Conservation (phyloP, 2,888 invertebrate species). For the Sarcophaga subvicina region DNA sequence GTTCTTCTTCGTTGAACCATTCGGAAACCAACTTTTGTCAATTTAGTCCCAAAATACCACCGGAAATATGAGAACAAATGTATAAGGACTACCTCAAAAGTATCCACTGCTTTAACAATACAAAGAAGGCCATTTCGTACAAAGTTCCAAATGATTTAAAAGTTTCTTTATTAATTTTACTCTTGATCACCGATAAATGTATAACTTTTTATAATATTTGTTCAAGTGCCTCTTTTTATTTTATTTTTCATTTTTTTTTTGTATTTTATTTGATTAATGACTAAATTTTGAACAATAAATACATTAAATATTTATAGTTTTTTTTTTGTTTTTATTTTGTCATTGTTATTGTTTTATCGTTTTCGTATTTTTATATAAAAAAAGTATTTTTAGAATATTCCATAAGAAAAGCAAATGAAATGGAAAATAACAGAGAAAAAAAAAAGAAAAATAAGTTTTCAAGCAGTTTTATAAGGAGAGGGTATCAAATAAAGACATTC, state of each 20-base stretch:
- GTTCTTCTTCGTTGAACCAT: too few species aligned
- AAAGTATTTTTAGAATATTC: neutral
- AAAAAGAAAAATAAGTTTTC: neutral
- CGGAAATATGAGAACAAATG: too few species aligned
- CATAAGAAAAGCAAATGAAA: neutral
- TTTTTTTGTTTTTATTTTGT: neutral
- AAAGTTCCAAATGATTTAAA: too few species aligned
- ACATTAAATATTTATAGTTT: neutral
- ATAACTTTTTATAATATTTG: neutral
- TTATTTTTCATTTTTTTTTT: conserved; percentile 1
- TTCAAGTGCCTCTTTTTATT: conserved; percentile 5
- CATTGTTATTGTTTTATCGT: too few species aligned
- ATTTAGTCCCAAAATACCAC: too few species aligned
- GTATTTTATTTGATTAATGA: conserved; percentile 32
- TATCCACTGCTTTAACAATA: neutral
- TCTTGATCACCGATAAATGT: too few species aligned
- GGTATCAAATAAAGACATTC: neutral
- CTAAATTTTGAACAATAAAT: conserved; percentile 30
- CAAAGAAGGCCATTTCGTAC: too few species aligned
- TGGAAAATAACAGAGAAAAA: neutral
- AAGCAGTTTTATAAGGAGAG: neutral
- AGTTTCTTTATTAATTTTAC: neutral
- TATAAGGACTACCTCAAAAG: too few species aligned
- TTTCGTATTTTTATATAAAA: conserved; percentile 11
- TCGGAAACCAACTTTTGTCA: too few species aligned